phyloP scores from a whole-genome alignment of 37 sponge, comb jelly and placozoan species.

The Beroe forskalii region DNA sequence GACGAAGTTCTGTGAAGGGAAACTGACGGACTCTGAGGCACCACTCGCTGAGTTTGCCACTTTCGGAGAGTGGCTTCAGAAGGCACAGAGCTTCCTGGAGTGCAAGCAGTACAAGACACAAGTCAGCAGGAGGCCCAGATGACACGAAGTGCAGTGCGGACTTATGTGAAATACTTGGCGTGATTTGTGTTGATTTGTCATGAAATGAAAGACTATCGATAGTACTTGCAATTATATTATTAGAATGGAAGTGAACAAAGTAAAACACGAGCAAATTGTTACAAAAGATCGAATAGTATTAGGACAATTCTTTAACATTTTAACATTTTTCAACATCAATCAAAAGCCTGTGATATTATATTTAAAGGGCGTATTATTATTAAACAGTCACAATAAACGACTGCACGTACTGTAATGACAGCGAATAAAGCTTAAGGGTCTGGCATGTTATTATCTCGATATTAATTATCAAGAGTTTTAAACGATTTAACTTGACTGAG shows the following conservation, averaged over 20 bases:
- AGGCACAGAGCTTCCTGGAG: constrained; percentile 14
- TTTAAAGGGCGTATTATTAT: too few relatives aligned
- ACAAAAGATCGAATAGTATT: background rate
- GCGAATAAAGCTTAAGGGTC: constrained; percentile 26
- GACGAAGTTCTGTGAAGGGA: constrained; percentile 49
- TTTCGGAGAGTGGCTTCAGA: constrained; percentile 33
- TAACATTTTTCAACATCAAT: constrained; percentile 27
- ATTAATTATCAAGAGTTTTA: background rate
- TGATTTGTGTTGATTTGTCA: too few relatives aligned
- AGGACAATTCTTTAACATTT: constrained; percentile 33
- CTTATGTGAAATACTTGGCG: background rate
- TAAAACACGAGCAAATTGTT: background rate
- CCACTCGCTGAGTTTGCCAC: constrained; percentile 30
- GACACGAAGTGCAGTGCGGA: background rate
- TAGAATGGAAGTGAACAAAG: background rate
- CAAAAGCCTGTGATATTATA: background rate
- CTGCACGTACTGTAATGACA: background rate
- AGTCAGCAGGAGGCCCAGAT: constrained; percentile 26
- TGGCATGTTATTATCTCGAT: background rate
- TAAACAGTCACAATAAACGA: background rate
- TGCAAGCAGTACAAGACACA: constrained; percentile 21
- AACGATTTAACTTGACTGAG: too few relatives aligned
- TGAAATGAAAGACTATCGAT: too few relatives aligned
- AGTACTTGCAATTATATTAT: background rate
- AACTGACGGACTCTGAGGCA: background rate